These are phyloP conservation scores for Battus philenor DNA, from an alignment of 1,140 invertebrate species.

Conservation along the genomic window DNA sequence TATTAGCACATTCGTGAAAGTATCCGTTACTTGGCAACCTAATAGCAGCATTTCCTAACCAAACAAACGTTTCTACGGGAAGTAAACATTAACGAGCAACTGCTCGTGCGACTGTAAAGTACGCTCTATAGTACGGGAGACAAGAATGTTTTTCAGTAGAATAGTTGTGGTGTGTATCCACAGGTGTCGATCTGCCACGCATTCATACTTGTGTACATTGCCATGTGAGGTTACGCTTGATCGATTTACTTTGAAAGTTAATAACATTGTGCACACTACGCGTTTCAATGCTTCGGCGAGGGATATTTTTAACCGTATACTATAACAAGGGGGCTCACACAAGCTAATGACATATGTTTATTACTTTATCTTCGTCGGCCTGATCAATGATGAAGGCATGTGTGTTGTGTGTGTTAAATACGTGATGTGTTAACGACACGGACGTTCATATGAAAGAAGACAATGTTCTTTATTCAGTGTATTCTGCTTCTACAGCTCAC, in stretches of 20 bases:
- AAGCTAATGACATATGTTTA: slow-evolving; percentile 16
- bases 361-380: slow-evolving; percentile 10
- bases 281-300: slow-evolving; percentile 10
- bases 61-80: slow-evolving; percentile 34
- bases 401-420: slow-evolving; percentile 9
- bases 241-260: slow-evolving; percentile 27
- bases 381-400: slow-evolving; percentile 14
- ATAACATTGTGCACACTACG: slow-evolving; percentile 16
- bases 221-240: slow-evolving; percentile 22
- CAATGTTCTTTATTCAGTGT: too few relatives aligned
- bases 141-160: slow-evolving; percentile 10
- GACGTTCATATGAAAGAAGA: not conserved
- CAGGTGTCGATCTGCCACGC: slow-evolving; percentile 12
- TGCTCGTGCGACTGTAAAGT: slow-evolving; percentile 35
- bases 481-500: too few relatives aligned
- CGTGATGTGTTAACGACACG: slow-evolving; percentile 5
- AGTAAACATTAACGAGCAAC: slow-evolving; percentile 39
- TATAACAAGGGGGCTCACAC: slow-evolving; percentile 10
- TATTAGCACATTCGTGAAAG: slow-evolving; percentile 14
- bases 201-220: slow-evolving; percentile 1
- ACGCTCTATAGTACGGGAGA: not conserved
- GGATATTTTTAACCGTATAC: slow-evolving; percentile 13
- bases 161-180: not conserved
- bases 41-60: slow-evolving; percentile 32
- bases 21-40: slow-evolving; percentile 20